phyloP scores from a whole-genome alignment of 2,797 vertebrate species.

The Valencia hispanica region DNA sequence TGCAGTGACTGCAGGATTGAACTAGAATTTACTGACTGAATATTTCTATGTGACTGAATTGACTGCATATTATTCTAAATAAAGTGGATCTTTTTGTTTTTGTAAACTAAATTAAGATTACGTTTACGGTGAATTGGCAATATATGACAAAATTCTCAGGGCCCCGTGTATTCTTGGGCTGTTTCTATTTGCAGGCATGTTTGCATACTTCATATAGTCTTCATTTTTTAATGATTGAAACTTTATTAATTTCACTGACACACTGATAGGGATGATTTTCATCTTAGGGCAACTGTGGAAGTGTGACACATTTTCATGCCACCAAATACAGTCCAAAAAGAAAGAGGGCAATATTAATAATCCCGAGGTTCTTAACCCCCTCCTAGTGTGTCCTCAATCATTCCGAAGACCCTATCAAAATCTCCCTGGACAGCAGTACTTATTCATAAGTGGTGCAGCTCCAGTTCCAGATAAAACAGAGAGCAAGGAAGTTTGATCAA shows the following conservation, averaged over 20 bases:
- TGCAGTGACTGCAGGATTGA: too few relatives aligned
- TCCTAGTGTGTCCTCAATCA: constrained; percentile 60
- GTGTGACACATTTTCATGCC: constrained; percentile 18
- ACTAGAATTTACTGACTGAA: too few relatives aligned
- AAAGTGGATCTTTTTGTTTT: too few relatives aligned
- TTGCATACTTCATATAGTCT: not conserved
- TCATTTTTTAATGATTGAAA: not conserved
- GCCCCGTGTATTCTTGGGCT: too few relatives aligned
- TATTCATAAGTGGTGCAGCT: constrained; percentile 54
- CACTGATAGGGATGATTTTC: not conserved
- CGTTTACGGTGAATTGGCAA: too few relatives aligned
- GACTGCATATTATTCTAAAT: too few relatives aligned
- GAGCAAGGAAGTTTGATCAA: constrained; percentile 32
- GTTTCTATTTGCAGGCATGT: constrained; percentile 25
- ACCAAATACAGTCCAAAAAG: constrained; percentile 3
- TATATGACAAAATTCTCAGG: too few relatives aligned
- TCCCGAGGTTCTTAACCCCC: constrained; percentile 58
- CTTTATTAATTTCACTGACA: not conserved
- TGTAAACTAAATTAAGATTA: too few relatives aligned
- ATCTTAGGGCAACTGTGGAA: constrained; percentile 2
- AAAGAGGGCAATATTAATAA: constrained; percentile 56
- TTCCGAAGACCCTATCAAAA: constrained; percentile 38
- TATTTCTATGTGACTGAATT: too few relatives aligned
- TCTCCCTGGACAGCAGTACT: constrained; percentile 50
- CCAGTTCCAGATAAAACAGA: constrained; percentile 38